A percentile compares a stretch with the other conserved stretches of the same genome.
Evolutionary conservation across 2,888 invertebrate genomes (phyloP).

Genomic region (Melipona bicolor): DNA sequence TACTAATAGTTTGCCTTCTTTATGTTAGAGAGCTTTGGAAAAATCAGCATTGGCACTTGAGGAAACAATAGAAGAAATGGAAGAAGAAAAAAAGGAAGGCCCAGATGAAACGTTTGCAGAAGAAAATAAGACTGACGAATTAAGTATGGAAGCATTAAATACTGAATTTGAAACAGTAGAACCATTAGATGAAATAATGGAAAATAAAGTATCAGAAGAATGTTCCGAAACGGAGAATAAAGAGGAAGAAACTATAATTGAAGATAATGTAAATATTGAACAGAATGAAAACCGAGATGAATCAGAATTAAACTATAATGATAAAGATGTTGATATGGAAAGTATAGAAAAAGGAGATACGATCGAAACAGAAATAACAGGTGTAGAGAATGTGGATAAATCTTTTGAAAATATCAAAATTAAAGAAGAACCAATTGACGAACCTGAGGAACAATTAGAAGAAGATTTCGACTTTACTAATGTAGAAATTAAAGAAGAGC

Average conservation of each 20-base stretch:
- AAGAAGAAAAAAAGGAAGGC: constrained; percentile 75
- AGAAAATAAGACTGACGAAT: constrained; percentile 72
- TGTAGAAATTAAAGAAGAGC: constrained; percentile 78
- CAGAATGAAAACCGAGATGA: constrained; percentile 74
- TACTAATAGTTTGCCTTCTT: constrained; percentile 43
- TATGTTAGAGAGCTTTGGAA: constrained; percentile 78
- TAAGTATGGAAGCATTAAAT: constrained; percentile 38
- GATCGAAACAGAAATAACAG: constrained; percentile 62
- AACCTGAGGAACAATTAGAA: constrained; percentile 65
- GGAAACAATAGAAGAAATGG: constrained; percentile 72
- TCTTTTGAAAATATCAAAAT: constrained; percentile 86
- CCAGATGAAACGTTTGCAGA: constrained; percentile 66
- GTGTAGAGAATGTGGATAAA: constrained; percentile 87
- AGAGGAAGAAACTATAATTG: constrained; percentile 74
- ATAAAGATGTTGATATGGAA: constrained; percentile 84
- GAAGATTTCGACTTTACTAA: constrained; percentile 71
- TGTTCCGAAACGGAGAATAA: constrained; percentile 84
- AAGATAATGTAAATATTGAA: constrained; percentile 76
- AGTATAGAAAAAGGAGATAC: constrained; percentile 81
- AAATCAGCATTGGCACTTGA: constrained; percentile 77
- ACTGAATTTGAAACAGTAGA: constrained; percentile 84
- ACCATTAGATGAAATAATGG: constrained; percentile 84
- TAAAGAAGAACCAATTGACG: constrained; percentile 89
- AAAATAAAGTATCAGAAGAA: constrained; percentile 83
- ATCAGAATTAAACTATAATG: constrained; percentile 60